phyloP scores from a whole-genome alignment of 1,140 invertebrate species.

The Cotesia vestalis region DNA sequence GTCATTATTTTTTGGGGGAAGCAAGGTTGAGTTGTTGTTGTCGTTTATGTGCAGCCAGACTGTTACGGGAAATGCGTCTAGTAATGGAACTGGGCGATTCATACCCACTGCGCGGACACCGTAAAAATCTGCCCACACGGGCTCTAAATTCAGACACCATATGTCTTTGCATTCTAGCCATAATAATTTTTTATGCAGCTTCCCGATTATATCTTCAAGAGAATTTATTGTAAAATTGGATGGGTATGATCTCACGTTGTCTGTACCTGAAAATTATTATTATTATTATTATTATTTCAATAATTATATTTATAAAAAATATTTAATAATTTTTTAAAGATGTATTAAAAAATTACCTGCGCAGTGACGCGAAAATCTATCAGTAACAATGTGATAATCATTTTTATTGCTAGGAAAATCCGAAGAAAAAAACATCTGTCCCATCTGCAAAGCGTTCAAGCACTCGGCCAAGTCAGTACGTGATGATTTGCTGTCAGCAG shows the following conservation, averaged over 20 bases:
- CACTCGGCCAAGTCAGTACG: constrained; percentile 77
- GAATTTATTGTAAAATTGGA: constrained; percentile 59
- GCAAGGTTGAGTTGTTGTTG: constrained; percentile 34
- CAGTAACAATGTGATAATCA: constrained; percentile 76
- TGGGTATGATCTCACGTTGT: constrained; percentile 63
- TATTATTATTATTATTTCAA: too few species aligned
- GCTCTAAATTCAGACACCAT: constrained; percentile 89
- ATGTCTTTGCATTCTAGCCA: constrained; percentile 86
- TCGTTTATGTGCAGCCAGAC: constrained; percentile 75
- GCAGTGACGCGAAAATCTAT: constrained; percentile 80
- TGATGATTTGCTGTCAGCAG: constrained; percentile 73
- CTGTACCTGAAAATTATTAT: constrained; percentile 60
- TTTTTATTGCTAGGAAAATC: constrained; percentile 75
- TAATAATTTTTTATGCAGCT: constrained; percentile 73
- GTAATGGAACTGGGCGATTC: constrained; percentile 82
- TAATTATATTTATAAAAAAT: too few species aligned
- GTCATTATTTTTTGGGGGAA: constrained; percentile 19
- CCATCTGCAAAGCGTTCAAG: constrained; percentile 77
- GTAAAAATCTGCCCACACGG: constrained; percentile 91
- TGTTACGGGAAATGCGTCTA: constrained; percentile 90
- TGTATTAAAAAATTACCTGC: constrained; percentile 61
- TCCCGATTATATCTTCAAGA: constrained; percentile 61
- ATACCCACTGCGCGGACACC: constrained; percentile 78
- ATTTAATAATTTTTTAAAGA: too few species aligned
- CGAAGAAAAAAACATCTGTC: constrained; percentile 76